Percentiles rank a stretch among this genome's conserved stretches.
Conservation (phyloP, 2,888 invertebrate genomes). For the Tetramorium bicarinatum region DNA sequence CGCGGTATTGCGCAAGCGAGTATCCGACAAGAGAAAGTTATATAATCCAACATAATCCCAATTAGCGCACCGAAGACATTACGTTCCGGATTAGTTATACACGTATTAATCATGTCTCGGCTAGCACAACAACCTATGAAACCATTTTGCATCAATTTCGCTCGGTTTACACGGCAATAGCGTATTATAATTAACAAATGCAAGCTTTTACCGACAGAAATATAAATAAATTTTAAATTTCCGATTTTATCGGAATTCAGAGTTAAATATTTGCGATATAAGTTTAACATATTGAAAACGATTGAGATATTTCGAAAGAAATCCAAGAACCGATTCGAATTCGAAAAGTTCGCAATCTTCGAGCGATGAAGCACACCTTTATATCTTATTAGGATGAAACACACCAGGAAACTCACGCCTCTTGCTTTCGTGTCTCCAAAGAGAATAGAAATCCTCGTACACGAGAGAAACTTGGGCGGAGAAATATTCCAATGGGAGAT, state of each 20-base stretch:
- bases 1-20: slow-evolving; percentile 51
- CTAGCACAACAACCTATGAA: slow-evolving; percentile 25
- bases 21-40: slow-evolving; percentile 58
- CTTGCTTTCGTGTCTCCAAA: slow-evolving; percentile 10
- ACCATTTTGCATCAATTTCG: slow-evolving; percentile 32
- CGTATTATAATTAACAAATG: background rate
- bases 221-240: background rate
- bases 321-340: slow-evolving; percentile 1
- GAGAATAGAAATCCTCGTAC: slow-evolving; percentile 24
- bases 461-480: slow-evolving; percentile 26
- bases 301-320: background rate
- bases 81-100: slow-evolving; percentile 61
- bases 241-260: slow-evolving; percentile 14
- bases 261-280: background rate
- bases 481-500: slow-evolving; percentile 43
- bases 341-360: slow-evolving; percentile 24
- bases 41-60: slow-evolving; percentile 68
- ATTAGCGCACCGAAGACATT: slow-evolving; percentile 67
- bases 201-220: background rate
- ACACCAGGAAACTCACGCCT: background rate
- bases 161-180: background rate
- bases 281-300: background rate
- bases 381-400: slow-evolving; percentile 29
- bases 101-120: slow-evolving; percentile 51
- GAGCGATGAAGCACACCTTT: slow-evolving; percentile 17